Evolutionary conservation across 2,797 vertebrate genomes (phyloP), one percentile per base, ranked within the genome.

Genomic region (Schizothorax lantsangensis): DNA sequence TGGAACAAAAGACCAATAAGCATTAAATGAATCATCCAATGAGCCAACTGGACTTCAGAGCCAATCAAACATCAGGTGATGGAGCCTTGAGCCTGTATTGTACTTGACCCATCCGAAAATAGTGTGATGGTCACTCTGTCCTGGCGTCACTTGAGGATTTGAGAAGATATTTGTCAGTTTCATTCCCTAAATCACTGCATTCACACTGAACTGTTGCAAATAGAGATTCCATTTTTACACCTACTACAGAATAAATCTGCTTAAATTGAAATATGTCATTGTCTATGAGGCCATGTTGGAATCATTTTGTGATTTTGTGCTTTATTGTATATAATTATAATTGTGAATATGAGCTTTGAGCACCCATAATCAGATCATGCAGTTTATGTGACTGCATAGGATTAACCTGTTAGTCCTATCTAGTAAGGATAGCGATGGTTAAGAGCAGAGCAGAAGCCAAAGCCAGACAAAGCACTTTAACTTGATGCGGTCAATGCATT

Each of bases 41-140:
- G 36, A 81, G 8, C 49, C 64, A 82, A n/a, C 43, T 68, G 45
- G 15, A 64, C 40, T 64, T 80, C 21, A 82, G 45, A 71, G 64
- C 30, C 43, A 82, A 66, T 54, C 45, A 82, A 36, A 82, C 6
- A 82, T 54, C 80, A 71, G 62, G 30, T 47, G 38, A 80, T 66
- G 14, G n/a, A 64, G 26, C 14, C 59, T 47, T 33, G 6, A 12
- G 15, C 4, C 49, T 72, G 12, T 2, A 10, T 14, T 73, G 21
- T 21, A 14, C 57, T 64, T 45, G 38, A 45, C 57, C n/a, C 78
- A 19, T 83, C 36, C 8, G 26, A 82, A 82, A 54, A 82, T 38
- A 57, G 30, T 2, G 10, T 12, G 43, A 81, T 68, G 15, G n/a
- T 4, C 23, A 30, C 47, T 40, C 52, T 30, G 36, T 49, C 26